Evolutionary conservation across 2,888 invertebrate genomes (phyloP), one percentile per base, ranked within the genome.

Genomic region (Lutraria lutraria): DNA sequence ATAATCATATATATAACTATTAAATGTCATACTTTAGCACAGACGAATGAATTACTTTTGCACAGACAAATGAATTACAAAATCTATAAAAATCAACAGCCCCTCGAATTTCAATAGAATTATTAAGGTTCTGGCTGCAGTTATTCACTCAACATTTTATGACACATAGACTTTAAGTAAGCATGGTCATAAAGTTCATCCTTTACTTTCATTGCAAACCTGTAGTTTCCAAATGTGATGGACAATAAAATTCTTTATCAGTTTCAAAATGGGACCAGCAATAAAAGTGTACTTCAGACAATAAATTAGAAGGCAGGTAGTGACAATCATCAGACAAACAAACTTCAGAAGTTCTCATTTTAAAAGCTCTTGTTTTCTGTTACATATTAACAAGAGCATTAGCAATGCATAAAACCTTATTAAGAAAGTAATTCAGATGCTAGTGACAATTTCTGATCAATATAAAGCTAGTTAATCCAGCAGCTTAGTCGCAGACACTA

Each of bases 391-490:
- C 31, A 31, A 16, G 34, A 31, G 19, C 25, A 76, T 76, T 76
- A 76, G 15, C 76, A 25, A 76, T 19, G 34, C 15, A 13, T 76
- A 76, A 10, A 31, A 76, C 15, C 29, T 34, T 8, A 76, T 76
- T 31, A 19, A 76, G 76, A 16, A 31, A 2, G 76, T 34, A 76
- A 76, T 76, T 76, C 76, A 15, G 76, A 76, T 76, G 76, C 76
- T 25, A 6, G 52, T 81, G 81, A 81, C 81, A 81, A 81, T 81
- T 81, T 52, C 81, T 81, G 81, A 81, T 81, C 81, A 81, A 81
- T 81, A 81, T 25, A 81, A 81, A 16, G 34, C 76, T 16, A 76
- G 31, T 76, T 76, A 76, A 76, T 76, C 76, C 19, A 76, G 76
- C 76, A 31, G 76, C 34, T 76, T 34, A 31, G 76, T 34, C 31